A percentile compares a stretch with the other conserved stretches of the same genome.
Evolutionary conservation across 2,888 invertebrate genomes (phyloP).

Genomic region (Acanthosepion esculentum): DNA sequence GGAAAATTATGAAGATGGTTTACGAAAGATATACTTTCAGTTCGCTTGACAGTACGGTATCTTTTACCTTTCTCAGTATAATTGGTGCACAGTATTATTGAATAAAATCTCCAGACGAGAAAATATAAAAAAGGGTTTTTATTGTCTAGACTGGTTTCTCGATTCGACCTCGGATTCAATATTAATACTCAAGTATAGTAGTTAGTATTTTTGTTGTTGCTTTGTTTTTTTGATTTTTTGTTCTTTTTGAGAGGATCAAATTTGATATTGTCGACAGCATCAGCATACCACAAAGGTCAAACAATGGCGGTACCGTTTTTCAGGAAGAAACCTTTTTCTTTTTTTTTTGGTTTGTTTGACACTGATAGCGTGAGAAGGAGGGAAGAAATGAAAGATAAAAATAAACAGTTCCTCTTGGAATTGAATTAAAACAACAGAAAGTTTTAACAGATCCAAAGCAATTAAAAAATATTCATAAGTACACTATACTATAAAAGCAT

Average conservation of each 20-base stretch:
- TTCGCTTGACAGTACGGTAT: too few species aligned
- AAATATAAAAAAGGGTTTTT: background rate
- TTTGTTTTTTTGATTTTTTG: too few species aligned
- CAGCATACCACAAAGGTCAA: background rate
- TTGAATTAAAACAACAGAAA: background rate
- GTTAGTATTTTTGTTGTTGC: too few species aligned
- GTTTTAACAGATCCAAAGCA: background rate
- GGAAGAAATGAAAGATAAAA: background rate
- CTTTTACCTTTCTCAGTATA: background rate
- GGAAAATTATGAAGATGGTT: too few species aligned
- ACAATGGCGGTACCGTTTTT: background rate
- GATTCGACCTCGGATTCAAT: background rate
- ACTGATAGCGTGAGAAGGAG: constrained; percentile 4
- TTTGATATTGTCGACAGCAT: too few species aligned
- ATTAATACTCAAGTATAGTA: background rate
- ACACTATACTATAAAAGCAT: too few species aligned
- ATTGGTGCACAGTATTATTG: background rate
- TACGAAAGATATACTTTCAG: too few species aligned
- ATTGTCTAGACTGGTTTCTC: background rate
- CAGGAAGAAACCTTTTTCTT: background rate
- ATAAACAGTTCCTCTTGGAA: background rate
- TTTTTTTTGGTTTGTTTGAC: background rate
- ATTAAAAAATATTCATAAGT: too few species aligned
- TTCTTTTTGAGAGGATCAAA: background rate
- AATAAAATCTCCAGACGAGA: background rate